phyloP scores from a whole-genome alignment of 2,113 vertebrate genomes.

The Gymnarchus niloticus region DNA sequence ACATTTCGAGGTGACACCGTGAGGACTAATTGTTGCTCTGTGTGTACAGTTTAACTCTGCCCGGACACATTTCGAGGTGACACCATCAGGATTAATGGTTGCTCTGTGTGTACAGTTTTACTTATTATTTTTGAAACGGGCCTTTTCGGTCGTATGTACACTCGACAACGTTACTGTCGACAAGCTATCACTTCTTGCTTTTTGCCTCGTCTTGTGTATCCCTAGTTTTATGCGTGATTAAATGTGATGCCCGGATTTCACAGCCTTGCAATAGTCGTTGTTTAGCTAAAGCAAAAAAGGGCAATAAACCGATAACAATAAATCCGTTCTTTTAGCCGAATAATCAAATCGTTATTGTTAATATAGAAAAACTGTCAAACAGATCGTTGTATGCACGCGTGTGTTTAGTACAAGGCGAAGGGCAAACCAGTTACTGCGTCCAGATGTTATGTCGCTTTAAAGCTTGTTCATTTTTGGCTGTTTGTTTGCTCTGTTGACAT shows the following conservation, averaged over 20 bases:
- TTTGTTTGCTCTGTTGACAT: neutral
- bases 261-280: constrained; percentile 7
- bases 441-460: neutral
- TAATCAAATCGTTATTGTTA: neutral
- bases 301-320: neutral
- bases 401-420: neutral
- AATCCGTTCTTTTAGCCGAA: neutral
- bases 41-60: constrained; percentile 33
- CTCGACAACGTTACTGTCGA: constrained; percentile 29
- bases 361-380: neutral
- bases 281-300: neutral
- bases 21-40: constrained; percentile 64
- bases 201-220: neutral
- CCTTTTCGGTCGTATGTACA: constrained; percentile 15
- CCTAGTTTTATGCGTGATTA: neutral
- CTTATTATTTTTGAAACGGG: constrained; percentile 14
- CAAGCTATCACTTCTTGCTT: neutral
- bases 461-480: neutral
- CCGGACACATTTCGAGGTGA: too few species aligned
- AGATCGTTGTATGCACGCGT: neutral
- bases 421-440: neutral
- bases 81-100: constrained; percentile 63
- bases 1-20: too few species aligned
- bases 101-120: constrained; percentile 37
- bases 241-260: neutral